Base-by-base conservation (phyloP, 2,797 vertebrate genomes). In the Mergus octosetaceus region DNA sequence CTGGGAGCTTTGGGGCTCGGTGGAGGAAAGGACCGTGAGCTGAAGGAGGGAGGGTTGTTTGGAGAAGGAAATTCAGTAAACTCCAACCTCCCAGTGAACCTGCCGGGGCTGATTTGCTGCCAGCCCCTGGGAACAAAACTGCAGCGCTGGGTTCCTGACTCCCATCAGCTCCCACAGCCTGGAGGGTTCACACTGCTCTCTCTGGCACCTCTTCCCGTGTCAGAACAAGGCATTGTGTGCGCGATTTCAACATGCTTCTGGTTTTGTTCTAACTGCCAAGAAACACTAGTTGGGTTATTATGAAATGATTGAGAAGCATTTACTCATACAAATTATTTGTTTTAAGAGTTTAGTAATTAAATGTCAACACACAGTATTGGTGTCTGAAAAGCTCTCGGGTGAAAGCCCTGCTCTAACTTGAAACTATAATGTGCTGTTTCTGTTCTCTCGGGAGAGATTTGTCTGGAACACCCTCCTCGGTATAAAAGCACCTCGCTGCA, bases 241-340 rank as follows among this genome's bases (percentile, higher is more conserved):
- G 93, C 5, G 78, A 93, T 98, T 98, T 98, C 97, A 95, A 97
- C 97, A 98, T 76, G 96, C 93, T 97, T 94, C 97, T 97, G 96
- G 96, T 88, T 94, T 94, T 88, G 95, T 95, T 95, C 81, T 77
- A n/a, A 85, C 94, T 97, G 97, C 98, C 97, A 98, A 97, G 97
- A 97, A 97, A 97, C 96, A 96, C 90, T 95, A 95, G 96, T 97
- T 97, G 97, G 77, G 86, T 80, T 96, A 92, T 98, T 97, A 96
- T 69, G 97, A 97, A 98, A 98, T 76, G 85, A 86, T 94, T 81
- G 85, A 87, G 95, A 91, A 97, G 94, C 95, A 97, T 98, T 97
- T 97, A 97, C 96, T 96, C 96, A 96, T 97, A 96, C 97, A 97
- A 98, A 96, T 95, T 91, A 93, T 94, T 97, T 94, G 91, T 97